Evolutionary conservation across 2,888 invertebrate species (phyloP).

Genomic region (Carcina quercana): DNA sequence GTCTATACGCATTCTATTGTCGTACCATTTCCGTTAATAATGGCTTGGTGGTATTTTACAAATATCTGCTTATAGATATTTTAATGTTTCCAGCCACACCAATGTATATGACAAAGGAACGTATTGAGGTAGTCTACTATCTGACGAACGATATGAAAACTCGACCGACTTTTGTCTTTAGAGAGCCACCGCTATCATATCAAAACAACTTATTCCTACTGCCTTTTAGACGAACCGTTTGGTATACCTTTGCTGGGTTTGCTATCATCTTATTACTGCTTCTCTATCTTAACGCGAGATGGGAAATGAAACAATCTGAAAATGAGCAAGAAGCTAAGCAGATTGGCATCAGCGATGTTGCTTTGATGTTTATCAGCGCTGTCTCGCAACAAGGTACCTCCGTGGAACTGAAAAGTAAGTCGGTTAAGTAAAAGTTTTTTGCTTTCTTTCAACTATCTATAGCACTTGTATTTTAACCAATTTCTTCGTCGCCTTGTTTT

Average conservation of each 20-base stretch:
- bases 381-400: slow-evolving; percentile 75
- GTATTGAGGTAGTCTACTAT: slow-evolving; percentile 50
- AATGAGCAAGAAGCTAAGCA: slow-evolving; percentile 4
- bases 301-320: slow-evolving; percentile 35
- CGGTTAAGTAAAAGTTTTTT: no score
- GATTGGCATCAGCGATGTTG: slow-evolving; percentile 47
- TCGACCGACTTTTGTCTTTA: slow-evolving; percentile 72
- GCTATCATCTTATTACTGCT: slow-evolving; percentile 36
- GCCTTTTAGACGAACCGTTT: slow-evolving; percentile 76
- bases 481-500: no score
- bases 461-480: no score
- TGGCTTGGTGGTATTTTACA: neutral
- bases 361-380: slow-evolving; percentile 71
- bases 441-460: no score
- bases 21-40: neutral
- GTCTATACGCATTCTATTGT: neutral
- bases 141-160: slow-evolving; percentile 51
- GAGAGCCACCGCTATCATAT: slow-evolving; percentile 77
- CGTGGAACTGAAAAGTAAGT: slow-evolving; percentile 38
- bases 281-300: slow-evolving; percentile 38
- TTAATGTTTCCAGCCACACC: slow-evolving; percentile 31
- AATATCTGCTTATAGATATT: neutral
- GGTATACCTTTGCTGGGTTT: slow-evolving; percentile 67
- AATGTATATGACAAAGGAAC: slow-evolving; percentile 29
- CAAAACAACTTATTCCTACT: slow-evolving; percentile 78